Conservation (phyloP, 2,113 vertebrate species). For the Myocastor coypus region DNA sequence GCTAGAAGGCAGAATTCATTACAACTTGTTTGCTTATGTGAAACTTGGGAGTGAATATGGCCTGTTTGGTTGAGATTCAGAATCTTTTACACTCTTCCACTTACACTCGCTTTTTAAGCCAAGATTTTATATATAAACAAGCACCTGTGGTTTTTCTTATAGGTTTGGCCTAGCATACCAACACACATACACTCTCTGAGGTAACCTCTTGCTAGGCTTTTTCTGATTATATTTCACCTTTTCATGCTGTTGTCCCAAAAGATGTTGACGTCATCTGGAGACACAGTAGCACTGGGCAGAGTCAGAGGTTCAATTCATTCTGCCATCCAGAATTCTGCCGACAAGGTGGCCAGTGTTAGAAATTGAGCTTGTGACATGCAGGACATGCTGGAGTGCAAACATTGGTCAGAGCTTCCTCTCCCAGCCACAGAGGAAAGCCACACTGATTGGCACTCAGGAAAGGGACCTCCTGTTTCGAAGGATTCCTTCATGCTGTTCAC, state of each 20-base stretch:
- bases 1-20: background rate
- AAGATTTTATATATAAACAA: conserved; percentile 15
- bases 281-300: conserved; percentile 49
- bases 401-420: conserved; percentile 79
- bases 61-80: background rate
- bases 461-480: conserved; percentile 78
- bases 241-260: conserved; percentile 70
- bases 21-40: background rate
- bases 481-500: conserved; percentile 77
- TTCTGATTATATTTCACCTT: conserved; percentile 70
- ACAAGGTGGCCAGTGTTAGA: conserved; percentile 75
- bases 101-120: conserved; percentile 45
- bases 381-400: conserved; percentile 80
- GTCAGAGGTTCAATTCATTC: conserved; percentile 75
- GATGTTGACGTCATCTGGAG: conserved; percentile 70
- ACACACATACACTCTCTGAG: conserved; percentile 3
- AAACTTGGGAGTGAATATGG: background rate
- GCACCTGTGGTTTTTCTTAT: background rate
- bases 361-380: conserved; percentile 74
- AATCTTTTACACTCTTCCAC: background rate
- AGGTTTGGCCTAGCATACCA: background rate
- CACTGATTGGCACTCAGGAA: conserved; percentile 74
- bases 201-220: conserved; percentile 54
- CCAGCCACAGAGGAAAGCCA: conserved; percentile 77
- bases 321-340: conserved; percentile 51